A percentile compares a stretch with the other conserved stretches of the same genome.
phyloP scores from a whole-genome alignment of 2,888 invertebrate species.

The Drosophila multiciliata region DNA sequence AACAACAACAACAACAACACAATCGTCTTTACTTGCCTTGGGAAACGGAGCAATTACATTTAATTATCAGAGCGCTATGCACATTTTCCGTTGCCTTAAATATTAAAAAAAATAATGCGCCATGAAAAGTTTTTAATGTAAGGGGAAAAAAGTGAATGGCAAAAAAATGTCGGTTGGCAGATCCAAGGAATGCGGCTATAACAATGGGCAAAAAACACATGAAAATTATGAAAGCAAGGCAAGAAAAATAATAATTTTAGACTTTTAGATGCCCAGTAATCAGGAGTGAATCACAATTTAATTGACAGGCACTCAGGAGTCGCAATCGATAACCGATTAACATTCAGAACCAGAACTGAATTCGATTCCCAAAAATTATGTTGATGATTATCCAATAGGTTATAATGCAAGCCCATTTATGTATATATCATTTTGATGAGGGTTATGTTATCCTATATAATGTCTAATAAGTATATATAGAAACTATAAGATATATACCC shows the following conservation, averaged over 20 bases:
- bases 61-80: constrained; percentile 63
- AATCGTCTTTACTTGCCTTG: constrained; percentile 28
- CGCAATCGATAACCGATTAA: no score
- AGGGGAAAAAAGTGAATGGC: background rate
- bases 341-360: no score
- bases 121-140: constrained; percentile 31
- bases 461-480: background rate
- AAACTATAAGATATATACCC: background rate
- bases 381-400: background rate
- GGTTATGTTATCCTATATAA: background rate
- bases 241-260: background rate
- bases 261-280: background rate
- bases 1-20: constrained; percentile 12
- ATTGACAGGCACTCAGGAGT: background rate
- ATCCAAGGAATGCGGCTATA: constrained; percentile 13
- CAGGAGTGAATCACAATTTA: background rate
- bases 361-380: background rate
- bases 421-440: background rate
- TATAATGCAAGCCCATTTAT: no score
- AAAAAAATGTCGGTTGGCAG: constrained; percentile 3
- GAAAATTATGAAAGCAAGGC: constrained; percentile 5
- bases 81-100: constrained; percentile 45
- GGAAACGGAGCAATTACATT: constrained; percentile 64
- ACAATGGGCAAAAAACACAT: constrained; percentile 17
- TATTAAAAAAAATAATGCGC: constrained; percentile 47